A percentile compares a stretch with the other conserved stretches of the same genome.
These are phyloP conservation scores for Gnathonemus echidnorhynchus DNA, from an alignment of 2,113 vertebrate species.

Conservation along the genomic window DNA sequence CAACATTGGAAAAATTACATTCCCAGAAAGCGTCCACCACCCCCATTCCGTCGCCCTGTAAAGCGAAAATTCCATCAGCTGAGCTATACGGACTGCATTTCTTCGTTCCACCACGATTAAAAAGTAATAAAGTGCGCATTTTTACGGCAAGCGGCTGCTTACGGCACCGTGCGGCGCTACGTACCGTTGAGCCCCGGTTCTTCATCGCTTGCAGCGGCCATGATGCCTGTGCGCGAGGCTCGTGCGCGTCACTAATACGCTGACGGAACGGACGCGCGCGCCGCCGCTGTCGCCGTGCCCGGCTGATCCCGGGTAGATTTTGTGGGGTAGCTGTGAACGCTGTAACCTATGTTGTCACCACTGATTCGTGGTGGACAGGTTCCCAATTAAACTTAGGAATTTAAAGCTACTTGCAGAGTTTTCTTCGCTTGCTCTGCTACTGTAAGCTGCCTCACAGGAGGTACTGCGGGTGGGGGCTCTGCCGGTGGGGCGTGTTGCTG, in stretches of 20 bases:
- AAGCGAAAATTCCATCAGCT: neutral
- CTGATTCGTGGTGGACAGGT: neutral
- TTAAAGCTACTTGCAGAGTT: neutral
- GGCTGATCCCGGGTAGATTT: neutral
- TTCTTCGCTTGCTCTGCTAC: neutral
- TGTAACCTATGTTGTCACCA: neutral
- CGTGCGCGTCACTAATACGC: neutral
- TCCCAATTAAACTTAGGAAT: neutral
- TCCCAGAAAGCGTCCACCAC: neutral
- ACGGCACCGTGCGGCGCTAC: neutral
- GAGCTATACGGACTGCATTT: neutral
- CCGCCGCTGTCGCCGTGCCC: neutral
- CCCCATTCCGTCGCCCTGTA: neutral
- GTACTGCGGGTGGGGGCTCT: neutral
- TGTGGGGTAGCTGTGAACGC: neutral
- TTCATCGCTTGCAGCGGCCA: neutral
- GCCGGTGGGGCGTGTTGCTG: neutral
- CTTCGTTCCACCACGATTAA: neutral
- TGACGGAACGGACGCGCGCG: neutral
- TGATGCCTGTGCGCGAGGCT: neutral
- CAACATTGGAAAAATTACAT: neutral
- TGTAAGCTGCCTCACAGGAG: neutral
- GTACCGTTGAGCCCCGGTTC: conserved; percentile 10
- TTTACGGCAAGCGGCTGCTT: neutral
- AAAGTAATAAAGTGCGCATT: neutral